These are phyloP conservation scores for Macrostomum lignano DNA, from an alignment of 1,140 invertebrate species.

Conservation along the genomic window DNA sequence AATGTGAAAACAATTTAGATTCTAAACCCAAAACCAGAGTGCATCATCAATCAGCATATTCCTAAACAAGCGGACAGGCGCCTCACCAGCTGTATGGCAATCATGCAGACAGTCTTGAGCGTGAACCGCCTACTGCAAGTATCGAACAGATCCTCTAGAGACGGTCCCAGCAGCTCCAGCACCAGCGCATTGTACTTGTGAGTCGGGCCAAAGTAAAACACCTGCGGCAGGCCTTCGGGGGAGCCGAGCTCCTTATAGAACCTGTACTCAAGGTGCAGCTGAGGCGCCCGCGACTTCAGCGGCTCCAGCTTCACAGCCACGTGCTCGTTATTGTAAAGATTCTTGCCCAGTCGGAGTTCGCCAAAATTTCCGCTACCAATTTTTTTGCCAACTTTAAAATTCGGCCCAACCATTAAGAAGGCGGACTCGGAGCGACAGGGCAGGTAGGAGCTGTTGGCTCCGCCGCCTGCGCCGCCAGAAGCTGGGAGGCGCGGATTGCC, in stretches of 20 bases:
- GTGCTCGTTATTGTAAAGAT: slow-evolving; percentile 99
- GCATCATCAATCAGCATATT: neutral
- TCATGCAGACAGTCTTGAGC: slow-evolving; percentile 83
- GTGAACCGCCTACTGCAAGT: slow-evolving; percentile 80
- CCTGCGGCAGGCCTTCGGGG: slow-evolving; percentile 7
- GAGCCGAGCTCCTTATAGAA: slow-evolving; percentile 85
- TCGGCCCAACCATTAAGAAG: slow-evolving; percentile 81
- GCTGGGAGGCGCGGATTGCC: no score
- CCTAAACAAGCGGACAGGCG: neutral
- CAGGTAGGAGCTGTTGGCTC: no score
- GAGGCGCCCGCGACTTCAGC: slow-evolving; percentile 98
- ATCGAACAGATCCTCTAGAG: slow-evolving; percentile 79
- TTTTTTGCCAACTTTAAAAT: slow-evolving; percentile 97
- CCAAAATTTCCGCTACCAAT: slow-evolving; percentile 99
- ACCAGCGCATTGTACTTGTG: slow-evolving; percentile 74
- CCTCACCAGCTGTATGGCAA: slow-evolving; percentile 46
- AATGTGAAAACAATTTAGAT: neutral
- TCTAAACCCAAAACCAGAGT: neutral
- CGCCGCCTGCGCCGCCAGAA: no score
- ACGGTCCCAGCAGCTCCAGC: slow-evolving; percentile 78
- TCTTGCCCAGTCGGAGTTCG: slow-evolving; percentile 83
- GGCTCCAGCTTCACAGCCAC: slow-evolving; percentile 99
- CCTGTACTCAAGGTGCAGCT: slow-evolving; percentile 97
- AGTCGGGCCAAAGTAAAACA: slow-evolving; percentile 6
- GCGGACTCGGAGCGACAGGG: neutral